phyloP scores from a whole-genome alignment of 2,888 invertebrate genomes.

The Cryptophagus acutangulus region DNA sequence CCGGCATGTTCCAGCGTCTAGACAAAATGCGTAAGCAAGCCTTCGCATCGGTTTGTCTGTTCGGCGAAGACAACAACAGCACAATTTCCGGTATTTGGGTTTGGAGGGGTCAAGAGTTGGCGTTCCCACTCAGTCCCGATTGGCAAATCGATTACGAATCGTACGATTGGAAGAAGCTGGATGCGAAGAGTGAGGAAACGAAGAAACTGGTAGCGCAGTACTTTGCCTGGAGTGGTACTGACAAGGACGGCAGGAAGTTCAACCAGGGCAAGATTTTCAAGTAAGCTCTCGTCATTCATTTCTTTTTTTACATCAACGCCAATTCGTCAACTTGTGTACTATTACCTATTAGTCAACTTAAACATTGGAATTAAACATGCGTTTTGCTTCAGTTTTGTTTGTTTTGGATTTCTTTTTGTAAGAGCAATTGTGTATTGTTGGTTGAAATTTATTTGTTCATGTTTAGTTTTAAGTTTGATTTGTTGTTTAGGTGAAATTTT shows the following conservation, averaged over 20 bases:
- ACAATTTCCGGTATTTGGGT: slow-evolving; percentile 96
- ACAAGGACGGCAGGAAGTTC: slow-evolving; percentile 85
- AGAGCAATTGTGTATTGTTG: no score
- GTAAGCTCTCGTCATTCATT: no score
- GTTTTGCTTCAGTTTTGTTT: no score
- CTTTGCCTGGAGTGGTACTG: slow-evolving; percentile 83
- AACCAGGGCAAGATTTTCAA: slow-evolving; percentile 99
- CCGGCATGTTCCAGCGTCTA: slow-evolving; percentile 96
- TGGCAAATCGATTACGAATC: slow-evolving; percentile 97
- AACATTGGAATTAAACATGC: no score
- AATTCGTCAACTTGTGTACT: no score
- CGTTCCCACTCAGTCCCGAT: slow-evolving; percentile 80
- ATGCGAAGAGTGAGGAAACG: slow-evolving; percentile 72
- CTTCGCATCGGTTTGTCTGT: slow-evolving; percentile 90
- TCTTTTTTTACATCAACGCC: no score
- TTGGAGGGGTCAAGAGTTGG: slow-evolving; percentile 94
- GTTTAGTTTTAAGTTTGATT: no score
- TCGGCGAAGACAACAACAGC: slow-evolving; percentile 88
- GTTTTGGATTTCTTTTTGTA: no score
- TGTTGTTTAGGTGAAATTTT: no score
- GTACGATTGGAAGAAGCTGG: slow-evolving; percentile 92
- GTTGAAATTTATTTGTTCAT: no score
- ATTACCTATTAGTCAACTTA: no score
- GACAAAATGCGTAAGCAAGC: slow-evolving; percentile 97
- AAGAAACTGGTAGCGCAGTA: slow-evolving; percentile 85